phyloP scores from a whole-genome alignment of 1,140 invertebrate genomes.

The Drosophila mojavensis region DNA sequence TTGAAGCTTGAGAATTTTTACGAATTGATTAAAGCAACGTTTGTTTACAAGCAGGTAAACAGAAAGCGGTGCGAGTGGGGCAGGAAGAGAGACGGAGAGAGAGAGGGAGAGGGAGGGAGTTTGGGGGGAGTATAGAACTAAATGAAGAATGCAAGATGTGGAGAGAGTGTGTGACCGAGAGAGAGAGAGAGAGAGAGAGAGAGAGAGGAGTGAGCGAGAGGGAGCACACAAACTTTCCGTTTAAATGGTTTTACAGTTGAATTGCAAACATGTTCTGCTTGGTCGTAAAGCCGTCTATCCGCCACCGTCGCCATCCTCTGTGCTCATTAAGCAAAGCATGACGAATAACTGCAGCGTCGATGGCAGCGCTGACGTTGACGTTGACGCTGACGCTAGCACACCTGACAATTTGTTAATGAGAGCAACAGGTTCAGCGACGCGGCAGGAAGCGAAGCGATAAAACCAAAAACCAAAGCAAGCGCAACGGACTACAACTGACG shows the following conservation, averaged over 20 bases:
- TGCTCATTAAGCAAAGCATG: conserved; percentile 76
- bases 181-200: background rate
- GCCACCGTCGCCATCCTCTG: conserved; percentile 27
- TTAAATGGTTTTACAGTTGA: conserved; percentile 77
- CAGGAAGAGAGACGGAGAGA: conserved; percentile 13
- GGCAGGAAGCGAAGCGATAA: conserved; percentile 79
- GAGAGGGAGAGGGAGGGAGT: background rate
- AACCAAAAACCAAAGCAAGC: conserved; percentile 73
- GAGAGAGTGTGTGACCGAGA: background rate
- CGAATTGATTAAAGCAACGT: conserved; percentile 76
- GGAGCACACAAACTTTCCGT: conserved; percentile 55
- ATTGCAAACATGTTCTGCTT: conserved; percentile 58
- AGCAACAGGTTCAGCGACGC: conserved; percentile 65
- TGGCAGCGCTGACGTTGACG: conserved; percentile 26
- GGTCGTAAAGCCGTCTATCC: conserved; percentile 14
- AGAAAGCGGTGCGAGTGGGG: conserved; percentile 27
- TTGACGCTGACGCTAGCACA: conserved; percentile 47
- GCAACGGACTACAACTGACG: conserved; percentile 44
- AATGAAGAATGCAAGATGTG: conserved; percentile 24
- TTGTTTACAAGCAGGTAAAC: conserved; percentile 79
- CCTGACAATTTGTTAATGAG: conserved; percentile 83
- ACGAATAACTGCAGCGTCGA: conserved; percentile 68
- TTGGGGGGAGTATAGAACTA: background rate
- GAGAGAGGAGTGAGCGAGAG: background rate
- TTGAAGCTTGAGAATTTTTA: conserved; percentile 69